These are phyloP conservation scores for Trichopoda pennipes DNA, from an alignment of 2,888 invertebrate genomes.

Conservation along the genomic window DNA sequence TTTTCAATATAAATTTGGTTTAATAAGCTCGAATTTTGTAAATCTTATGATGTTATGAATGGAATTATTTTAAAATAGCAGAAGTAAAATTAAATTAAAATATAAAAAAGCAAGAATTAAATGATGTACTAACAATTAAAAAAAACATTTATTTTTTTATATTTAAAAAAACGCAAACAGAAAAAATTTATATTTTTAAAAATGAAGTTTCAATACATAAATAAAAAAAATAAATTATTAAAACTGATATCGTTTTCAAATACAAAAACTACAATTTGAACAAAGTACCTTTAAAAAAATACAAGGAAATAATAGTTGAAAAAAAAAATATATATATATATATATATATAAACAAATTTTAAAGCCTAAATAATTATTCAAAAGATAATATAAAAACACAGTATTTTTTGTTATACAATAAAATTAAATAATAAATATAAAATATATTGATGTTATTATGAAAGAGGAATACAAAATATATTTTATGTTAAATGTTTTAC, in stretches of 20 bases:
- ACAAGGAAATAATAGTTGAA: constrained; percentile 34
- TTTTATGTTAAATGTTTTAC: constrained; percentile 54
- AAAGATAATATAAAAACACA: constrained; percentile 34
- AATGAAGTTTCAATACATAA: constrained; percentile 32
- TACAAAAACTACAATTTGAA: constrained; percentile 19
- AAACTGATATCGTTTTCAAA: constrained; percentile 24
- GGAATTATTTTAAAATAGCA: constrained; percentile 14
- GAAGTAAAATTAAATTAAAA: constrained; percentile 25
- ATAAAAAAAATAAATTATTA: neutral
- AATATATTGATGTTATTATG: constrained; percentile 3
- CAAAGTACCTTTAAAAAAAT: constrained; percentile 52
- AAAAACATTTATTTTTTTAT: constrained; percentile 23
- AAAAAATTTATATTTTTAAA: constrained; percentile 38
- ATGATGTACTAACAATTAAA: neutral
- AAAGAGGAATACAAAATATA: constrained; percentile 42
- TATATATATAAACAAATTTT: constrained; percentile 23
- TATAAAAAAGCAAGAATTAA: neutral
- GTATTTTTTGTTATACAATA: constrained; percentile 53
- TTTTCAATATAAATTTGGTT: constrained; percentile 60
- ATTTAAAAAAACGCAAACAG: constrained; percentile 12
- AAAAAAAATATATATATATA: too few species aligned
- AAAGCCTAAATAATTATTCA: constrained; percentile 35
- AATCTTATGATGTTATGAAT: constrained; percentile 23
- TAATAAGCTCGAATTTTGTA: constrained; percentile 63
- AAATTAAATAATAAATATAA: constrained; percentile 31